These are phyloP conservation scores for Pristiophorus japonicus DNA, from an alignment of 2,113 vertebrate genomes.

Conservation along the genomic window DNA sequence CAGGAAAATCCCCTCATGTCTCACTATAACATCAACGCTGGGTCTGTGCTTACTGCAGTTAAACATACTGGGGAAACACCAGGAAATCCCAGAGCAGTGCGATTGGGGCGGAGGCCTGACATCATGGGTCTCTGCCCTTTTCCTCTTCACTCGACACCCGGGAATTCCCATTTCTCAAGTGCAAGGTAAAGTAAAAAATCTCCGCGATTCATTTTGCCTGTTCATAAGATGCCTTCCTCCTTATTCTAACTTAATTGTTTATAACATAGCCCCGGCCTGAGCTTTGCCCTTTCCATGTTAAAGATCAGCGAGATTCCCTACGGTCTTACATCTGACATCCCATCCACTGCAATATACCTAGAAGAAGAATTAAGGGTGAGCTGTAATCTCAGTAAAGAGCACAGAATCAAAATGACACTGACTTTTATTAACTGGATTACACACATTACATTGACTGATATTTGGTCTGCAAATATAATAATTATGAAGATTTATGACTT, in stretches of 20 bases:
- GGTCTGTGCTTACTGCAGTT: not conserved
- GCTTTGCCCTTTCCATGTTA: not conserved
- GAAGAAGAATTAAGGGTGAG: not conserved
- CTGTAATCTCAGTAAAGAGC: not conserved
- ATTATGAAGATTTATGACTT: conserved; percentile 15
- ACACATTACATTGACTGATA: not conserved
- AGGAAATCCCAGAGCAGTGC: not conserved
- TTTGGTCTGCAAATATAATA: not conserved
- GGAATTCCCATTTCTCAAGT: not conserved
- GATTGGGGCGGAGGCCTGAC: not conserved
- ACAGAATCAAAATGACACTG: not conserved
- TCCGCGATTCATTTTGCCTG: not conserved
- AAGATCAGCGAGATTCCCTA: not conserved
- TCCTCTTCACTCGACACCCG: not conserved
- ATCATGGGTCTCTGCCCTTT: not conserved
- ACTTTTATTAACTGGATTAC: conserved; percentile 18
- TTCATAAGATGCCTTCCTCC: not conserved
- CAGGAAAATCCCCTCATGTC: not conserved
- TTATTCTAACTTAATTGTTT: not conserved
- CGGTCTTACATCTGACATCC: not conserved
- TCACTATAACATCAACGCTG: not conserved
- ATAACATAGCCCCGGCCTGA: not conserved
- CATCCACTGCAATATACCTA: not conserved
- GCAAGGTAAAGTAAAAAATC: not conserved
- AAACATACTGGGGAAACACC: not conserved